These are phyloP conservation scores for Drosophila micromelanica DNA, from an alignment of 1,140 invertebrate species.

Conservation along the genomic window DNA sequence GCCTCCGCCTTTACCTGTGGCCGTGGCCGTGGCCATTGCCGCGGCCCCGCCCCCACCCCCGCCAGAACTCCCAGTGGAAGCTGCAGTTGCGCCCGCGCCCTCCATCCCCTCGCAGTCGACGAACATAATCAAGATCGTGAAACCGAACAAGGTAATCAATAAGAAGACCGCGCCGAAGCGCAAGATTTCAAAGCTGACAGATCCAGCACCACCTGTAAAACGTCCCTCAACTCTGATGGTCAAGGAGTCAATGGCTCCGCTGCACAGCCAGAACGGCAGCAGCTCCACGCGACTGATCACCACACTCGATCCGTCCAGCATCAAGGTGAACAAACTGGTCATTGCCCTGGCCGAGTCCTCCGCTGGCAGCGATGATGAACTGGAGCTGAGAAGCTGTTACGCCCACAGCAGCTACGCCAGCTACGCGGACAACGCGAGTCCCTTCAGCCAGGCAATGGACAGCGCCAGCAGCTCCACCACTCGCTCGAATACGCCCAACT, in stretches of 20 bases:
- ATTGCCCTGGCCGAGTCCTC: slow-evolving; percentile 65
- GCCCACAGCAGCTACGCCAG: slow-evolving; percentile 24
- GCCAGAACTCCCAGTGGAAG: background rate
- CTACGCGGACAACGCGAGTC: slow-evolving; percentile 68
- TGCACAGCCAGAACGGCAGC: slow-evolving; percentile 13
- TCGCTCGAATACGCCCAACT: slow-evolving; percentile 68
- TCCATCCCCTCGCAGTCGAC: slow-evolving; percentile 8
- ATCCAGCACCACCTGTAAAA: slow-evolving; percentile 25
- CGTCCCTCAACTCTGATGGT: slow-evolving; percentile 43
- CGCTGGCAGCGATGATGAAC: slow-evolving; percentile 64
- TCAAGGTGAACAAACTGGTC: slow-evolving; percentile 66
- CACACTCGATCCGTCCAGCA: slow-evolving; percentile 52
- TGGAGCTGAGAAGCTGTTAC: slow-evolving; percentile 47
- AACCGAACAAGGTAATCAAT: slow-evolving; percentile 81
- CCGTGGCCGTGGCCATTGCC: background rate
- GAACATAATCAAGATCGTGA: slow-evolving; percentile 73
- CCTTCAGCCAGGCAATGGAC: slow-evolving; percentile 66
- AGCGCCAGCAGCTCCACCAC: slow-evolving; percentile 66
- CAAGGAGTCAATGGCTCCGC: slow-evolving; percentile 46
- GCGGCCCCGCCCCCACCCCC: background rate
- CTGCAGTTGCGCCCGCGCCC: background rate
- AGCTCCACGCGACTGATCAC: slow-evolving; percentile 67
- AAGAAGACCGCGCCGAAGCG: slow-evolving; percentile 63
- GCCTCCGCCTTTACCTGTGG: background rate
- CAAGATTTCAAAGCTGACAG: slow-evolving; percentile 31